A percentile compares a stretch with the other conserved stretches of the same genome.
Conservation (phyloP, 2,113 vertebrate species). For the Grammomys dolichurus region DNA sequence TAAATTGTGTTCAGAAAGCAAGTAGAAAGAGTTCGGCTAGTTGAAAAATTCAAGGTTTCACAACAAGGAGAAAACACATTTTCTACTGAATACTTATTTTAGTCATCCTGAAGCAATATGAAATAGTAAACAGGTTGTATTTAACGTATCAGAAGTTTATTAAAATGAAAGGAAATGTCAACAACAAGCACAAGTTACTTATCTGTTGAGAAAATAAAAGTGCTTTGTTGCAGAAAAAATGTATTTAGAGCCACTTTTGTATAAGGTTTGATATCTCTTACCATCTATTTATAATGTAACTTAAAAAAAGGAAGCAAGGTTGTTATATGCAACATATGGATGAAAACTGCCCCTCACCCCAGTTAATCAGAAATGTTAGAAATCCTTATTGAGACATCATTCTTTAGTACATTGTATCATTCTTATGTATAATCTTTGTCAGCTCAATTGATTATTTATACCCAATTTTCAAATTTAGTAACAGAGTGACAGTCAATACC, state of each 20-base stretch:
- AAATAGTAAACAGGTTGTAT: conserved; percentile 1
- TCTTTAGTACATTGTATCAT: background rate
- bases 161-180: conserved; percentile 11
- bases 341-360: background rate
- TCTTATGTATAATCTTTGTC: conserved; percentile 45
- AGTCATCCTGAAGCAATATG: conserved; percentile 4
- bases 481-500: background rate
- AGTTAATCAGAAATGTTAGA: conserved; percentile 6
- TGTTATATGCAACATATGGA: conserved; percentile 19
- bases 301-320: conserved; percentile 6
- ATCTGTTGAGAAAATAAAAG: background rate
- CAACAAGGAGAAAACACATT: conserved; percentile 15
- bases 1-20: conserved; percentile 10
- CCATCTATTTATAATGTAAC: conserved; percentile 6
- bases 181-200: background rate
- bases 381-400: conserved; percentile 24
- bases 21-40: background rate
- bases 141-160: background rate
- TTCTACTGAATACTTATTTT: background rate
- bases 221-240: conserved; percentile 10
- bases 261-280: background rate
- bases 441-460: conserved; percentile 37
- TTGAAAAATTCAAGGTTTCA: background rate
- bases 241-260: background rate
- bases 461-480: conserved; percentile 41